phyloP scores from a whole-genome alignment of 2,888 invertebrate genomes.

The Xylota segnis region DNA sequence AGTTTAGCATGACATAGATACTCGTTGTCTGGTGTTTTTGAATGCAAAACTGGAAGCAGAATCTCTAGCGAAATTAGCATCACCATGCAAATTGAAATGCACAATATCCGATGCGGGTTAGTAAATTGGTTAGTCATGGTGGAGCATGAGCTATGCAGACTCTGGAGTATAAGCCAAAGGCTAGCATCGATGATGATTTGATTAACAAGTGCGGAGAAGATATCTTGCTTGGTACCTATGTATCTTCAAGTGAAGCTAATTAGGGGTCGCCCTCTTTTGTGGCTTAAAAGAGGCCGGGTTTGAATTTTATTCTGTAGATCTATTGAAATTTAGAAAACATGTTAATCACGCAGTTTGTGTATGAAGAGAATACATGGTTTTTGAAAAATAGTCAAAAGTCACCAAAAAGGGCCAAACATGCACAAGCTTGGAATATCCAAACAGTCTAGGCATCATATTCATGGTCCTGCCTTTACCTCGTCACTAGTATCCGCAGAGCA shows the following conservation, averaged over 20 bases:
- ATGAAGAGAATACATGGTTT: no score
- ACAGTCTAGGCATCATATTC: no score
- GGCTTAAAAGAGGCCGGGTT: not conserved
- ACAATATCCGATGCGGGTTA: constrained; percentile 21
- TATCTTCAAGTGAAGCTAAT: not conserved
- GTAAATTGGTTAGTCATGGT: constrained; percentile 44
- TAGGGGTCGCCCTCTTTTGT: constrained; percentile 9
- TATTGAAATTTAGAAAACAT: not conserved
- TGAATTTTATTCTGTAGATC: not conserved
- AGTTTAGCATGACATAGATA: constrained; percentile 14
- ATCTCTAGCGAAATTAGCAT: constrained; percentile 40
- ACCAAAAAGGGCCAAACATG: no score
- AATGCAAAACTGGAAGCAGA: constrained; percentile 13
- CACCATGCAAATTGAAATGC: constrained; percentile 56
- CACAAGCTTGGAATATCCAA: no score
- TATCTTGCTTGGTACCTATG: not conserved
- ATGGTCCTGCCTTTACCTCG: no score
- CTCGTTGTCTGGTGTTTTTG: constrained; percentile 4
- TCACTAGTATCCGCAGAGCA: no score
- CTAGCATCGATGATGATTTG: not conserved
- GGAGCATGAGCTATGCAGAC: not conserved
- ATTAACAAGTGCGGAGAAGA: constrained; percentile 20
- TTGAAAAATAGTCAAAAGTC: no score
- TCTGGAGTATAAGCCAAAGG: not conserved
- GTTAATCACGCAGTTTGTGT: no score